Percentiles rank a stretch among this genome's conserved stretches.
These are phyloP conservation scores for Heteromyza rotundicornis DNA, from an alignment of 2,888 invertebrate genomes.

Conservation along the genomic window DNA sequence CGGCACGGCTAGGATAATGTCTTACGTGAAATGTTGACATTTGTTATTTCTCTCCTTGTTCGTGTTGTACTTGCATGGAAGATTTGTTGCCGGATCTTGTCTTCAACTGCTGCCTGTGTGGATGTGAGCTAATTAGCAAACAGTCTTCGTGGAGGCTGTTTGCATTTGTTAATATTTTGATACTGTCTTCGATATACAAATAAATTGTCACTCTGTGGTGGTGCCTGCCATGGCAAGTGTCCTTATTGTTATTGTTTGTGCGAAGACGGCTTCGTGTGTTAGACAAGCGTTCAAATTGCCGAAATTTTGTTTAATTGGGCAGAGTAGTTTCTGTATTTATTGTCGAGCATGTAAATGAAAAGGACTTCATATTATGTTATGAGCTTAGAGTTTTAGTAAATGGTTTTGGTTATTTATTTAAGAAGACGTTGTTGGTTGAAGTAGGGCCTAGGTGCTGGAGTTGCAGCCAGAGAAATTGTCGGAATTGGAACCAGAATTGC, in stretches of 20 bases:
- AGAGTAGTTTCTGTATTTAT: neutral
- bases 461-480: too few species aligned
- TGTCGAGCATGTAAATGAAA: too few species aligned
- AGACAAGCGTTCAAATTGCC: neutral
- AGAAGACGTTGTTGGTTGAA: too few species aligned
- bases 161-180: conserved; percentile 6
- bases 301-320: conserved; percentile 10
- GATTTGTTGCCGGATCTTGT: conserved; percentile 31
- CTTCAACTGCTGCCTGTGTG: conserved; percentile 43
- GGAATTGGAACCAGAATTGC: too few species aligned
- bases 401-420: too few species aligned
- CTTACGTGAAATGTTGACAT: conserved; percentile 50
- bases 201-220: neutral
- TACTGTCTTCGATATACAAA: neutral
- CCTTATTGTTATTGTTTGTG: neutral
- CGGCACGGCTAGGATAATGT: conserved; percentile 32
- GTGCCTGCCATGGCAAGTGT: neutral
- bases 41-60: neutral
- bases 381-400: too few species aligned
- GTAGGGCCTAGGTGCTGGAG: too few species aligned
- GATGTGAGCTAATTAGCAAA: conserved; percentile 53
- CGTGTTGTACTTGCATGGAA: neutral
- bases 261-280: neutral
- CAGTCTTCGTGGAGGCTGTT: conserved; percentile 29
- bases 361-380: too few species aligned